Base-by-base conservation (phyloP, 2,113 vertebrate genomes). In the Notechis scutatus region DNA sequence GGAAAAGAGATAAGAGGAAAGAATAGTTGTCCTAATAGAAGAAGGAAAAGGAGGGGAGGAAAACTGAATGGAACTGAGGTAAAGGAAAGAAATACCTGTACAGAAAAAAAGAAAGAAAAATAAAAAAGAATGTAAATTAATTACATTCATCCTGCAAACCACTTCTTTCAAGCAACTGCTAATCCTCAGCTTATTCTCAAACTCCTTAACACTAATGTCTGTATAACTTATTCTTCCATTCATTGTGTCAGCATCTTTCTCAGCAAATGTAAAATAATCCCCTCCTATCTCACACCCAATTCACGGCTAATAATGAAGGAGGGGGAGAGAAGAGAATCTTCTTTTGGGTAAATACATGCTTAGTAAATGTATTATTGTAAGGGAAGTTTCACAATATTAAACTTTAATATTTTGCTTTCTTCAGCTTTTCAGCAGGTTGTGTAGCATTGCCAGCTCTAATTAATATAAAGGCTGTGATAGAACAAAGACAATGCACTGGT, bases 391-490 rank as follows among this genome's bases (percentile, higher is more conserved):
- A 52, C 5, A 52, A 3, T 52, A 23, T 64, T 50, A 29, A 47
- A 42, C 57, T 18, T 52, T 97, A 94, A 93, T 85, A 56, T 34
- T 89, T 91, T 94, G 88, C 74, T 81, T 85, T 85, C 56, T 97
- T 81, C 95, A 98, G 98, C 96, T 98, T 98, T 96, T 98, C 98
- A 3, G 98, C 98, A 95, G 98, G 98, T 91, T 98, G 98, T 90
- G 98, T 98, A 93, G 98, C 98, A 0, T 96, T 98, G 95, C 98
- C 98, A 26, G 98, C 98, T 91, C 96, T 98, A 47, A 98, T 98
- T 92, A 98, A 98, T 92, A 98, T 98, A 95, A 98, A 98, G 95
- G 98, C 98, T 3, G 98, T 98, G 88, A 98, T 98, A 81, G 98
- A 98, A 69, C 98, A 98, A 93, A 97, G 98, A 92, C 98, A 98